Evolutionary conservation across 2,113 vertebrate species (phyloP), one percentile per base, ranked within the genome.

Genomic region (Gallinago media): DNA sequence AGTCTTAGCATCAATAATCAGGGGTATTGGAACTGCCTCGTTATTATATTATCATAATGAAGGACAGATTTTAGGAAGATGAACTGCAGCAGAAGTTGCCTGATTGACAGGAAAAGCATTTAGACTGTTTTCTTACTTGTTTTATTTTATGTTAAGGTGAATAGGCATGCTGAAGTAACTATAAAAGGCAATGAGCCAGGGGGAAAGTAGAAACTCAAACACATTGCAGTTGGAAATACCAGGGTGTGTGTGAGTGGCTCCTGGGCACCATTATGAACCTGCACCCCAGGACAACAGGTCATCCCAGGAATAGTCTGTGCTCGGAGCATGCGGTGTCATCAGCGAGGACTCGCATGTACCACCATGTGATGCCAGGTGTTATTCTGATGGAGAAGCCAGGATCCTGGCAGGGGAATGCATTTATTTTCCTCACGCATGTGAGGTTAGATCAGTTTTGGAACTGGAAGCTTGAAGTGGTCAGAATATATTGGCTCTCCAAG

Each of bases 231-330:
- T 89, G 93, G 74, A 97, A 97, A 94, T 86, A 89, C 56, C 76
- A 94, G 74, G 88, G 82, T 72, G 68, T 89, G 46, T 2, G 0
- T 81, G 77, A 18, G 0, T 86, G 50, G 65, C 94, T 94, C 22
- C 52, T 88, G 72, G 96, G 77, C 68, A 89, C 67, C 68, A 46
- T 73, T 56, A 11, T 82, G 89, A 92, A 97, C 88, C 89, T 87
- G 63, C 55, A 95, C 81, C 92, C 66, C 75, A 62, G 95, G 65
- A 96, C 4, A 13, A 59, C 79, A 92, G 94, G 95, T 94, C 95
- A 93, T 67, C 71, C 92, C 89, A 91, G 80, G 93, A 97, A 94
- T 52, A 97, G 93, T 47, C 49, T 88, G 32, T 72, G 93, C 94
- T 95, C 0, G 4, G 55, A 96, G 96, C 82, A 15, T 8, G 34